Percentiles rank a stretch among this genome's conserved stretches.
phyloP scores from a whole-genome alignment of 1,140 invertebrate genomes.

The Lysiphlebus fabarum region DNA sequence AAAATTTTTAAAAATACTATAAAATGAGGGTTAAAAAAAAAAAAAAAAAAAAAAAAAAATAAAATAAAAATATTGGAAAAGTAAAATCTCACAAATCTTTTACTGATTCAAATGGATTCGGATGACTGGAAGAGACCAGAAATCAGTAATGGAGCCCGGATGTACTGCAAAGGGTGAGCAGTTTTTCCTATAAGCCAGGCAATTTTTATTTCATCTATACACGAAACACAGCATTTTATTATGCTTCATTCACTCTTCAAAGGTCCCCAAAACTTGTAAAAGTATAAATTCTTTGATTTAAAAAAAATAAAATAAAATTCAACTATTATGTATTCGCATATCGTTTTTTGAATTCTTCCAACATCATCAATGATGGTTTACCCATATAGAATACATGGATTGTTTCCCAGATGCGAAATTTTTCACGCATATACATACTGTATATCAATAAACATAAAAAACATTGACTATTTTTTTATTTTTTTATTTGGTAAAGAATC shows the following conservation, averaged over 20 bases:
- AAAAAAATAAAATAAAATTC: not conserved
- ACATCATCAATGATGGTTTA: slow-evolving; percentile 48
- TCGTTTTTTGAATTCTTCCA: slow-evolving; percentile 46
- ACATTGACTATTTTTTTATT: not conserved
- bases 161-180: slow-evolving; percentile 44
- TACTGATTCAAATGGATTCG: slow-evolving; percentile 46
- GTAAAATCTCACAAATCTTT: slow-evolving; percentile 44
- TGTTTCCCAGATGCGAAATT: not conserved
- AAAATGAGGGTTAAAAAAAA: not conserved
- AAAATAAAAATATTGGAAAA: slow-evolving; percentile 26
- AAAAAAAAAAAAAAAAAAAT: slow-evolving; percentile 35
- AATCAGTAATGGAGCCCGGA: slow-evolving; percentile 54
- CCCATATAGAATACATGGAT: slow-evolving; percentile 36
- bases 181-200: slow-evolving; percentile 29
- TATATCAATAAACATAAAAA: no score
- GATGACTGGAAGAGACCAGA: slow-evolving; percentile 44
- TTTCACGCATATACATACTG: no score
- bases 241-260: no score
- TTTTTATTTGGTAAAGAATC: slow-evolving; percentile 22
- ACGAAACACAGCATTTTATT: slow-evolving; percentile 39
- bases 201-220: slow-evolving; percentile 40
- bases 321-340: slow-evolving; percentile 32
- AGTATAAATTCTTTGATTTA: not conserved
- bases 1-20: slow-evolving; percentile 1
- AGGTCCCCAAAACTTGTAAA: no score